phyloP scores from a whole-genome alignment of 2,888 invertebrate genomes.

The Leptinotarsa haldemani region DNA sequence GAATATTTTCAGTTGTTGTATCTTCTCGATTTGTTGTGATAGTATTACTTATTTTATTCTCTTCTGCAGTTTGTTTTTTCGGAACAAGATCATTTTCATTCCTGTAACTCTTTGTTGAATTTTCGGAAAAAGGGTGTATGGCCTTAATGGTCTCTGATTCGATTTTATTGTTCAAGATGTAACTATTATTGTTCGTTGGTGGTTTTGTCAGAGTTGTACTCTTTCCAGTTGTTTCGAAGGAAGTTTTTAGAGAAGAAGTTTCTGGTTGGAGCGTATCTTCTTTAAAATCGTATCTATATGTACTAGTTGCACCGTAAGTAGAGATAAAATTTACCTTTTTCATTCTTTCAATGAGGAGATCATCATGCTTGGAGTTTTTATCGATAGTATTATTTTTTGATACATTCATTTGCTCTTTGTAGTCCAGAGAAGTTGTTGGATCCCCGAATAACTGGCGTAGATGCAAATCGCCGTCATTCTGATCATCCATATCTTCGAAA shows the following conservation, averaged over 20 bases:
- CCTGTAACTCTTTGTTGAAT: constrained; percentile 37
- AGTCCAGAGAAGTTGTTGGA: constrained; percentile 53
- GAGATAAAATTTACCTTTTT: constrained; percentile 67
- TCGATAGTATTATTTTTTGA: constrained; percentile 54
- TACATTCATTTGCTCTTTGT: constrained; percentile 54
- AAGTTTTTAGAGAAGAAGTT: constrained; percentile 41
- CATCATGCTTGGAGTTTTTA: constrained; percentile 57
- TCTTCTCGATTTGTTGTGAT: constrained; percentile 49
- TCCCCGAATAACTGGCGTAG: constrained; percentile 51
- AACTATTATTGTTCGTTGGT: constrained; percentile 49
- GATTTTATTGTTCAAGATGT: constrained; percentile 60
- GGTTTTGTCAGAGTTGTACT: constrained; percentile 49
- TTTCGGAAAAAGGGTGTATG: constrained; percentile 39
- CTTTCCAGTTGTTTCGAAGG: constrained; percentile 48
- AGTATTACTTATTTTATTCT: constrained; percentile 57
- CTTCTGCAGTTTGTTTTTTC: constrained; percentile 51
- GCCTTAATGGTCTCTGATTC: constrained; percentile 56
- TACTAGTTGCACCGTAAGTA: constrained; percentile 70
- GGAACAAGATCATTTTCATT: constrained; percentile 33
- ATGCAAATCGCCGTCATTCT: constrained; percentile 44
- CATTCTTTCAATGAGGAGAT: constrained; percentile 64
- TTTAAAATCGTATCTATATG: constrained; percentile 49
- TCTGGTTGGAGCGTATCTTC: constrained; percentile 30
- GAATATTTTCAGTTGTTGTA: constrained; percentile 44
- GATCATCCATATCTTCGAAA: constrained; percentile 39